phyloP scores from a whole-genome alignment of 2,113 vertebrate genomes.

The Syngnathus typhle region DNA sequence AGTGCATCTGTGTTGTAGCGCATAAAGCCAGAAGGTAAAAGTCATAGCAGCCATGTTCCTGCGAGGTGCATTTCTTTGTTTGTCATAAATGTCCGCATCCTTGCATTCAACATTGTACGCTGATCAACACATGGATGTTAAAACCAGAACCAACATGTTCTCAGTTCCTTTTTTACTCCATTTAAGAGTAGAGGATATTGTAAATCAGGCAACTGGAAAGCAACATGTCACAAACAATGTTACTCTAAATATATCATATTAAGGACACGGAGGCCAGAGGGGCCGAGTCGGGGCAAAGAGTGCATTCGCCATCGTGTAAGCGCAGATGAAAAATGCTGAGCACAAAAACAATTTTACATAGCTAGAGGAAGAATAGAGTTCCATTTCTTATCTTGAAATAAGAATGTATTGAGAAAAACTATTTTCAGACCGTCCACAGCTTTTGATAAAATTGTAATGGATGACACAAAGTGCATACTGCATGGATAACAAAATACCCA shows the following conservation, averaged over 20 bases:
- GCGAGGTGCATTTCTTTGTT: conserved; percentile 4
- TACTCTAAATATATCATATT: neutral
- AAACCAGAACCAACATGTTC: neutral
- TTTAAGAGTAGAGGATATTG: neutral
- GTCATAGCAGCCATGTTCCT: conserved; percentile 1
- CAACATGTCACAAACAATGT: neutral
- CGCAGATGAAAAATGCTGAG: conserved; percentile 23
- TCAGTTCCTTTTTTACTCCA: neutral
- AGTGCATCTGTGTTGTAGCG: neutral
- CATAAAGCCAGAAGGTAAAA: neutral
- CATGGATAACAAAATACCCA: neutral
- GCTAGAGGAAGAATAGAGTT: conserved; percentile 25
- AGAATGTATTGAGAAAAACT: neutral
- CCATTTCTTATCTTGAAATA: conserved; percentile 12
- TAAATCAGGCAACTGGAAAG: conserved; percentile 4
- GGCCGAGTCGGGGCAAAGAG: conserved; percentile 4
- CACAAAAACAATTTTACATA: conserved; percentile 30
- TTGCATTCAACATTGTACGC: neutral
- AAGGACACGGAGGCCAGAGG: conserved; percentile 9
- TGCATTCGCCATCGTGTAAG: conserved; percentile 4
- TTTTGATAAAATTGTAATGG: neutral
- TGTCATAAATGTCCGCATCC: conserved; percentile 14
- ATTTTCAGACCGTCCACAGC: neutral
- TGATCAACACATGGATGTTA: neutral
- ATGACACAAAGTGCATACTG: neutral